Base-by-base conservation (phyloP, 2,113 vertebrate genomes). In the Labrus mixtus region DNA sequence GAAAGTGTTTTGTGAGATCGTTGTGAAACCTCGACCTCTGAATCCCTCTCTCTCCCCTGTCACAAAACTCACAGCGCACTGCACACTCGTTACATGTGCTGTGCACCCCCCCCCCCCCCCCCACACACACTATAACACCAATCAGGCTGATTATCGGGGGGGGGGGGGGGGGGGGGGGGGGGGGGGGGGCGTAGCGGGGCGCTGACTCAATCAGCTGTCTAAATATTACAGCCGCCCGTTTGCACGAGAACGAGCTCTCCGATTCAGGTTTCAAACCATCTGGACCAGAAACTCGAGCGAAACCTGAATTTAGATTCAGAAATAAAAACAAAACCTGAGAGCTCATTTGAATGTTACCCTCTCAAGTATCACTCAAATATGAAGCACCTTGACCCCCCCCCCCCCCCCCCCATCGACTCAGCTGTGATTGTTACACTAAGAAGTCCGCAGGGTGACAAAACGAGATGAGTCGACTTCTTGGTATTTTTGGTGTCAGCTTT, bases 161-260 rank as follows among this genome's bases (percentile, higher is more conserved):
- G n/a, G n/a, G n/a, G n/a, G n/a, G n/a, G n/a, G n/a, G n/a, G n/a
- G n/a, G n/a, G n/a, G n/a, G n/a, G n/a, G n/a, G n/a, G n/a, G n/a
- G n/a, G n/a, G n/a, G n/a, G n/a, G n/a, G 46, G 29, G 4, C 85
- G 75, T 70, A 78, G 73, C 12, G 33, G 83, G 69, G 12, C 65
- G 77, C 88, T 69, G 75, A 86, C 83, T 86, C 82, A 71, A 83
- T 92, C 92, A 90, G 91, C 91, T 91, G 90, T 91, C 89, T 74
- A 91, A 93, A 92, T 91, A 92, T 85, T 81, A 75, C 85, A 8
- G n/a, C 77, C 63, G 29, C 81, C 85, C 76, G 78, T 64, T 77
- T 56, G 86, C 83, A 79, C 62, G 79, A 82, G 85, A 89, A 81
- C 50, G 68, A 84, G 73, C 68, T 71, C 68, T 71, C 45, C 0